Conservation (phyloP, 2,113 vertebrate genomes). For the Coracopsis vasa region DNA sequence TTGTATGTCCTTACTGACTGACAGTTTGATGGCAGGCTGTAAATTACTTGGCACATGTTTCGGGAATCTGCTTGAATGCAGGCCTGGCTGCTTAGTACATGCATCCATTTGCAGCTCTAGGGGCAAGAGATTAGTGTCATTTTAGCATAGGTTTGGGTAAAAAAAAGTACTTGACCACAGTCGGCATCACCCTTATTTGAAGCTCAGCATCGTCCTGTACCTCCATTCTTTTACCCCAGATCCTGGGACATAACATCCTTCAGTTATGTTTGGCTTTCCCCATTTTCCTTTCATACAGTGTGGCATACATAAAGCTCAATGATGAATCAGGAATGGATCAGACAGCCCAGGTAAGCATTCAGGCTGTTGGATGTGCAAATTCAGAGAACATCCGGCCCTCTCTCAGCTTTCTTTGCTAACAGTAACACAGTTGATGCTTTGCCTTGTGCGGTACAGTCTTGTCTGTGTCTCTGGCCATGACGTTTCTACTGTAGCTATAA, state of each 20-base stretch:
- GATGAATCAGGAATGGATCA: neutral
- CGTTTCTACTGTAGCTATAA: neutral
- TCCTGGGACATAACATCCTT: neutral
- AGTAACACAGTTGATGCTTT: neutral
- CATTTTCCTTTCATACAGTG: neutral
- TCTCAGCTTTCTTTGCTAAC: neutral
- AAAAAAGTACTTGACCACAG: neutral
- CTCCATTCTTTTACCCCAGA: neutral
- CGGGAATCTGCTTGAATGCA: neutral
- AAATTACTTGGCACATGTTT: neutral
- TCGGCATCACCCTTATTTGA: neutral
- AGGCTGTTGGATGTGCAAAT: neutral
- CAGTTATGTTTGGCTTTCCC: neutral
- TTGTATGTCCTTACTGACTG: constrained; percentile 33
- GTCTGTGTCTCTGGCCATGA: neutral
- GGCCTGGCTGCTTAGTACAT: neutral
- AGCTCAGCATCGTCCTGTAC: neutral
- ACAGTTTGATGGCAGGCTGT: constrained; percentile 47
- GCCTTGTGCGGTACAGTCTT: neutral
- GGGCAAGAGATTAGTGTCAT: neutral
- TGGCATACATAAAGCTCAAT: neutral
- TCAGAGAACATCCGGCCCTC: neutral
- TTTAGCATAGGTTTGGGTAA: neutral
- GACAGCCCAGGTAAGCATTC: neutral
- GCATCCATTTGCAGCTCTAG: neutral